Evolutionary conservation across 2,888 invertebrate genomes (phyloP), one percentile per base, ranked within the genome.

Genomic region (Caradrina kadenii): DNA sequence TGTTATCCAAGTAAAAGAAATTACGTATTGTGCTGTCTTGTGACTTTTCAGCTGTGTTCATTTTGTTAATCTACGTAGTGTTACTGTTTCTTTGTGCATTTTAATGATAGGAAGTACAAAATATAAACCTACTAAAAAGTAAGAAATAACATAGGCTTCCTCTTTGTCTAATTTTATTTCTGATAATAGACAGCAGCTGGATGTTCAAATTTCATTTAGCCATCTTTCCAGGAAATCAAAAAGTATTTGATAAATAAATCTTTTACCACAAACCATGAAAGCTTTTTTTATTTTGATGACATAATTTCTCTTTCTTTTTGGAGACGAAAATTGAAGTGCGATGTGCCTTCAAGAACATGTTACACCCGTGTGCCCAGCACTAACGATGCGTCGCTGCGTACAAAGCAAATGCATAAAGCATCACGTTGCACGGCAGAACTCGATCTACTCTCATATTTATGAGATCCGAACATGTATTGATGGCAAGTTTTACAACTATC

Each of bases 381-480:
- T 76, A 76, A 52, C 21, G 26, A 45, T 39, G 19, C 26, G 13
- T 10, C 15, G 6, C 53, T 35, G 49, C 21, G 35, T 63, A 52
- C 22, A 22, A 15, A 53, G 35, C 71, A 69, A 76, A 70, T 58
- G 64, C 53, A 70, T 62, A 61, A 58, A 77, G 50, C 53, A 76
- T 70, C 77, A 26, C 26, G 45, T 65, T 26, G 17, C 59, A 13
- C 48, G 21, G 22, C 53, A 45, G 58, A 50, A 77, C 60, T 54
- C 45, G 71, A 62, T 69, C 70, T 49, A 53, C 45, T 10, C 42
- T 64, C 26, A 64, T 69, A 63, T 75, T 75, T 69, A 76, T 76
- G 49, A 64, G 71, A 31, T 76, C 17, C 42, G 35, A 42, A 53
- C 61, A 53, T 22, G 11, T 61, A 61, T 56, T 49, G 60, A 45